Conservation (phyloP, 1,140 invertebrate genomes). For the Drosophila biarmipes region DNA sequence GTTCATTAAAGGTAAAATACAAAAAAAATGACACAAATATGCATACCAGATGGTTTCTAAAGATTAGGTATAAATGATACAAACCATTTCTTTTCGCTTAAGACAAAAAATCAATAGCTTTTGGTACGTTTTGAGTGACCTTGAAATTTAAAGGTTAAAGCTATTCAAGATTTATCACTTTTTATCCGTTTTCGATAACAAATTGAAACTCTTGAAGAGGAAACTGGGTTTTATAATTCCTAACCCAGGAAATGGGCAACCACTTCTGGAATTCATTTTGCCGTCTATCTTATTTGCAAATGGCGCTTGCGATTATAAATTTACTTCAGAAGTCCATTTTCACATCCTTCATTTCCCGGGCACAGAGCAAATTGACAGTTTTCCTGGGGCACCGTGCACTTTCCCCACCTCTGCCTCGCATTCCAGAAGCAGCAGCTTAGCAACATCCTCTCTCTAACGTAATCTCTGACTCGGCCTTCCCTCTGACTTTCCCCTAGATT, state of each 20-base stretch:
- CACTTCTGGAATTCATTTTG: neutral
- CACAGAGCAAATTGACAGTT: slow-evolving; percentile 4
- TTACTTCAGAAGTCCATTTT: neutral
- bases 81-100: too few species aligned
- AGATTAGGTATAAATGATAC: too few species aligned
- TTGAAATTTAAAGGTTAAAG: too few species aligned
- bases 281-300: neutral
- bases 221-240: neutral
- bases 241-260: neutral
- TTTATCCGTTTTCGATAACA: too few species aligned
- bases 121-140: too few species aligned
- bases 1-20: too few species aligned
- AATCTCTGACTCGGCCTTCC: slow-evolving; percentile 17
- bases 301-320: neutral
- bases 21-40: too few species aligned
- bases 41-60: too few species aligned
- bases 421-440: neutral
- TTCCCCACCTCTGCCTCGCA: neutral
- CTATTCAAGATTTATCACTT: too few species aligned
- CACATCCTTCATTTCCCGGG: slow-evolving; percentile 7
- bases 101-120: too few species aligned
- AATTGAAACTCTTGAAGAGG: neutral
- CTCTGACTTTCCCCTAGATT: neutral
- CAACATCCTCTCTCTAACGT: neutral
- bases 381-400: neutral